A percentile compares a stretch with the other conserved stretches of the same genome.
Evolutionary conservation across 1,140 invertebrate genomes (phyloP).

Genomic region (Drosophila kepulauana): DNA sequence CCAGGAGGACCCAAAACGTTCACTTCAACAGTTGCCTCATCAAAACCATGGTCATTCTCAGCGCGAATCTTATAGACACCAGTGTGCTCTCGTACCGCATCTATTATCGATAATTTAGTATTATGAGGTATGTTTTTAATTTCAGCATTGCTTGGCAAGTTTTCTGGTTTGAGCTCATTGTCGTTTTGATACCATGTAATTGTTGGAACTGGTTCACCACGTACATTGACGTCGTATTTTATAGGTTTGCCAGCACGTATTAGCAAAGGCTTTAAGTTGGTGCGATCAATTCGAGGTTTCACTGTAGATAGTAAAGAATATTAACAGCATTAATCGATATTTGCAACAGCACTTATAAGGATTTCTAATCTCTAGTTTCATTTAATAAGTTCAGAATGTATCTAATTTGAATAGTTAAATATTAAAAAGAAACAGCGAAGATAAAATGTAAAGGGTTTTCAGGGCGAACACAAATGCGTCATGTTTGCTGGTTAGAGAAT

Average conservation of each 20-base stretch:
- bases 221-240: constrained; percentile 96
- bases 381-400: too few relatives aligned
- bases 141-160: constrained; percentile 89
- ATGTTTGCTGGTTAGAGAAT: too few relatives aligned
- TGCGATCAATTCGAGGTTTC: constrained; percentile 98
- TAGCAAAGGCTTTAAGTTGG: constrained; percentile 95
- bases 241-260: constrained; percentile 96
- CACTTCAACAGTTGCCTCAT: constrained; percentile 97
- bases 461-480: too few relatives aligned
- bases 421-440: too few relatives aligned
- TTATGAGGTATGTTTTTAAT: constrained; percentile 97
- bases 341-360: not conserved
- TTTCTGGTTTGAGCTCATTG: constrained; percentile 86
- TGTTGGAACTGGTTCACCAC: constrained; percentile 96
- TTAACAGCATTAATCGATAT: not conserved
- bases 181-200: constrained; percentile 91
- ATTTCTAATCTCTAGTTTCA: too few relatives aligned
- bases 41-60: constrained; percentile 95
- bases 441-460: too few relatives aligned
- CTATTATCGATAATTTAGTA: constrained; percentile 95
- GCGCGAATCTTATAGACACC: constrained; percentile 96
- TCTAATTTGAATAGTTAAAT: too few relatives aligned
- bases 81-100: constrained; percentile 93
- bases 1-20: constrained; percentile 94
- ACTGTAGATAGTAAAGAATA: constrained; percentile 85